Percentiles rank a stretch among this genome's conserved stretches.
Conservation (phyloP, 2,888 invertebrate genomes). For the Portevinia maculata region DNA sequence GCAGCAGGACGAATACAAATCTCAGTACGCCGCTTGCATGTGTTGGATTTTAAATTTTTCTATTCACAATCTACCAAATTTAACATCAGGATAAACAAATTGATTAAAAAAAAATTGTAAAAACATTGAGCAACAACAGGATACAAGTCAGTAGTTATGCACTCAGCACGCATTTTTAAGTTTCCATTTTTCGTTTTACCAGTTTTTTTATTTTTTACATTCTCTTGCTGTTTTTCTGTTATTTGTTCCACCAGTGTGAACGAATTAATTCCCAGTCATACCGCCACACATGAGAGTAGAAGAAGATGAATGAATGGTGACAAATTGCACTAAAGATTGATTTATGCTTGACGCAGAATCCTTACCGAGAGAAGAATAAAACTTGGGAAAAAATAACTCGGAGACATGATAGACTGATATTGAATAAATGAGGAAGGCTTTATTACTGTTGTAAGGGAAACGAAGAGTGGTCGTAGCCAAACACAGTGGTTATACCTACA, state of each 20-base stretch:
- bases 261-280: conserved; percentile 57
- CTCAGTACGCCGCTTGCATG: conserved; percentile 13
- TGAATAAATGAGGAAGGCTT: conserved; percentile 1
- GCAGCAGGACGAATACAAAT: conserved; percentile 9
- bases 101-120: conserved; percentile 12
- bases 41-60: conserved; percentile 40
- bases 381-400: neutral
- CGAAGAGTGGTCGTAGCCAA: no score
- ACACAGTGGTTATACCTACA: no score
- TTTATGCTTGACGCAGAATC: conserved; percentile 48
- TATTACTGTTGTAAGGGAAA: neutral
- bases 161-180: conserved; percentile 49
- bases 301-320: conserved; percentile 68
- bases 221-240: conserved; percentile 5
- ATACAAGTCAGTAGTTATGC: conserved; percentile 62
- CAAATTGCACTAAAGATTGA: conserved; percentile 69
- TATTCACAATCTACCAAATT: conserved; percentile 61
- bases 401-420: neutral
- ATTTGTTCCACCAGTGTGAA: conserved; percentile 48
- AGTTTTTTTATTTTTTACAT: conserved; percentile 9
- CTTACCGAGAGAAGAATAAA: conserved; percentile 17
- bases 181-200: conserved; percentile 17
- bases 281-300: neutral
- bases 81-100: conserved; percentile 51
- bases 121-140: conserved; percentile 48